Evolutionary conservation across 1,140 invertebrate genomes (phyloP).

Genomic region (Homarus americanus): DNA sequence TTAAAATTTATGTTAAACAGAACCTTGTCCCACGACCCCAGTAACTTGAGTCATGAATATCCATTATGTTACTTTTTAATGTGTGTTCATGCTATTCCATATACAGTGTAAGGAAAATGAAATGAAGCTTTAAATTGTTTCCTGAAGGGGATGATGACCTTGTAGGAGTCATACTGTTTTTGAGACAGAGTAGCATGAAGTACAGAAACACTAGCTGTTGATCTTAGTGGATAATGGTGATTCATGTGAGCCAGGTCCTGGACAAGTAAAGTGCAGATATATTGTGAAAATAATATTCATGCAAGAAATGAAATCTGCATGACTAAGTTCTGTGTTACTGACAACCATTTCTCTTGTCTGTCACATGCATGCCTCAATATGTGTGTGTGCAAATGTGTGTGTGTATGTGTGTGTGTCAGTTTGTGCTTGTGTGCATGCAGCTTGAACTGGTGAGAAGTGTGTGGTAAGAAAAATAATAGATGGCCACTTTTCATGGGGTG

Average conservation of each 20-base stretch:
- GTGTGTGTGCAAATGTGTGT: constrained; percentile 36
- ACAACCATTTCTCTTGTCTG: neutral
- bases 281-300: neutral
- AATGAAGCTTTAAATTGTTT: neutral
- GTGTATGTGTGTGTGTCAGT: constrained; percentile 19
- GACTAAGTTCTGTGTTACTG: neutral
- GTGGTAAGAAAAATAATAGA: no score
- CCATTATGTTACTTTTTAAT: neutral
- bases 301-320: neutral
- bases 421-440: neutral
- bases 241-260: neutral
- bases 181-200: neutral
- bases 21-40: neutral
- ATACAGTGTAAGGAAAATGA: neutral
- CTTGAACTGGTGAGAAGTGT: no score
- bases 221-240: neutral
- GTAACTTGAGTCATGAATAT: neutral
- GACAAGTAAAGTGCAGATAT: neutral
- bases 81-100: neutral
- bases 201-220: neutral
- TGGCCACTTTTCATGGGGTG: no score
- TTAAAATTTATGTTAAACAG: neutral
- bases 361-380: neutral
- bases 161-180: neutral
- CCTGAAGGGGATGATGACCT: neutral